These are phyloP conservation scores for Caenorhabditis becei DNA, from an alignment of 2,888 invertebrate species.

Conservation along the genomic window DNA sequence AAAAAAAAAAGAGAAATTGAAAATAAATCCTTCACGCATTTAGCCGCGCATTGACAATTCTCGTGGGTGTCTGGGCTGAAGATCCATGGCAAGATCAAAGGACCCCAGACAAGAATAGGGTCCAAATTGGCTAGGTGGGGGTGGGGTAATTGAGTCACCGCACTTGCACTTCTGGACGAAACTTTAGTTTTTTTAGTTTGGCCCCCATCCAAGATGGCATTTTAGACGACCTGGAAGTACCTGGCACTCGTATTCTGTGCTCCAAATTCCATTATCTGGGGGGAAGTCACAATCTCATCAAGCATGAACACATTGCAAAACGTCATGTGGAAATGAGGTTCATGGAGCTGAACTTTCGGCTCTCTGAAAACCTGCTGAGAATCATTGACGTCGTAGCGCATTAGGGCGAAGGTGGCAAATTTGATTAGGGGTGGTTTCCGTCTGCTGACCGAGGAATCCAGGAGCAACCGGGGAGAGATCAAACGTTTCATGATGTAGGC, in stretches of 20 bases:
- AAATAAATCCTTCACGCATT: background rate
- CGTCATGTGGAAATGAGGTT: background rate
- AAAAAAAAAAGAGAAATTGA: too few relatives aligned
- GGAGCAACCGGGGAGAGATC: background rate
- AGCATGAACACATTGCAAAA: background rate
- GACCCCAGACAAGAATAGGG: constrained; percentile 38
- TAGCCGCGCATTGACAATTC: constrained; percentile 7
- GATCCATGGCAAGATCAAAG: constrained; percentile 21
- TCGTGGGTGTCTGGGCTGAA: constrained; percentile 25
- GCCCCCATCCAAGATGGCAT: constrained; percentile 40
- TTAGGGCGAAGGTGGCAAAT: background rate
- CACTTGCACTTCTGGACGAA: constrained; percentile 7
- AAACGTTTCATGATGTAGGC: background rate
- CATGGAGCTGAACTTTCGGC: constrained; percentile 10
- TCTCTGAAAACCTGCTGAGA: background rate
- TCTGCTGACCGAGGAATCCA: background rate
- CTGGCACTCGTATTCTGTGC: constrained; percentile 1
- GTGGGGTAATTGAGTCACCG: constrained; percentile 30
- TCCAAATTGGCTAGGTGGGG: constrained; percentile 34
- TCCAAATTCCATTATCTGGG: too few relatives aligned
- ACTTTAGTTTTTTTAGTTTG: background rate
- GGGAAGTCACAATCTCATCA: background rate
- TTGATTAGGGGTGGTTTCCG: background rate
- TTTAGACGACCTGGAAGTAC: too few relatives aligned
- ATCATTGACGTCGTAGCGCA: constrained; percentile 17